Percentiles rank a stretch among this genome's conserved stretches.
Conservation (phyloP, 1,140 invertebrate genomes). For the Lucilia sericata region DNA sequence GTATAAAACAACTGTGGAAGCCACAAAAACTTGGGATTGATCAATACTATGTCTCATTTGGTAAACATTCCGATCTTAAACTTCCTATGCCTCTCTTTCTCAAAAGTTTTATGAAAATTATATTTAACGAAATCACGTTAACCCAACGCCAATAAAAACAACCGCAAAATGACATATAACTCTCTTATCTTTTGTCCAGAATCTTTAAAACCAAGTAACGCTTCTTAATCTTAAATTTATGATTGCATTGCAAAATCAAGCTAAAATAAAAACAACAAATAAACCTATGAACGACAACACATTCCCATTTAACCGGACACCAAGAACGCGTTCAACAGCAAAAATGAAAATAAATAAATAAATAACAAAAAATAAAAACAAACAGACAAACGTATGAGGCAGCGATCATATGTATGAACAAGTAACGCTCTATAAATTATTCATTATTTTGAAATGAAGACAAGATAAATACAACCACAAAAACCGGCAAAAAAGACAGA, state of each 20-base stretch:
- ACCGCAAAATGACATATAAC: not conserved
- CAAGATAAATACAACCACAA: conserved; percentile 23
- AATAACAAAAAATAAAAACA: not conserved
- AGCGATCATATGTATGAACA: conserved; percentile 28
- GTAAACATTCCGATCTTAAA: too few relatives aligned
- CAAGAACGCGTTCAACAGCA: conserved; percentile 14
- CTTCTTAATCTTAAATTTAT: conserved; percentile 13
- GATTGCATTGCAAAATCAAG: conserved; percentile 1
- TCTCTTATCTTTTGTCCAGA: conserved; percentile 14
- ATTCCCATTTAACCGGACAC: conserved; percentile 39
- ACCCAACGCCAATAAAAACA: not conserved
- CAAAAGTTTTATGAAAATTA: too few relatives aligned
- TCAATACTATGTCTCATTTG: too few relatives aligned
- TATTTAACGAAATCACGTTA: not conserved
- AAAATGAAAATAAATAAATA: not conserved
- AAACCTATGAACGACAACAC: not conserved
- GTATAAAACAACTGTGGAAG: too few relatives aligned
- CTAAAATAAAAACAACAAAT: not conserved
- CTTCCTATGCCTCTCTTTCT: too few relatives aligned
- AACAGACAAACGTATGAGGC: not conserved
- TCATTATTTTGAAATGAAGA: conserved; percentile 39
- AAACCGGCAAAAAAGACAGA: not conserved
- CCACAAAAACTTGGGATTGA: too few relatives aligned
- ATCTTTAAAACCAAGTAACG: not conserved
- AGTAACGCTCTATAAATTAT: conserved; percentile 42